phyloP scores from a whole-genome alignment of 2,797 vertebrate species.

The Pelobates cultripes region DNA sequence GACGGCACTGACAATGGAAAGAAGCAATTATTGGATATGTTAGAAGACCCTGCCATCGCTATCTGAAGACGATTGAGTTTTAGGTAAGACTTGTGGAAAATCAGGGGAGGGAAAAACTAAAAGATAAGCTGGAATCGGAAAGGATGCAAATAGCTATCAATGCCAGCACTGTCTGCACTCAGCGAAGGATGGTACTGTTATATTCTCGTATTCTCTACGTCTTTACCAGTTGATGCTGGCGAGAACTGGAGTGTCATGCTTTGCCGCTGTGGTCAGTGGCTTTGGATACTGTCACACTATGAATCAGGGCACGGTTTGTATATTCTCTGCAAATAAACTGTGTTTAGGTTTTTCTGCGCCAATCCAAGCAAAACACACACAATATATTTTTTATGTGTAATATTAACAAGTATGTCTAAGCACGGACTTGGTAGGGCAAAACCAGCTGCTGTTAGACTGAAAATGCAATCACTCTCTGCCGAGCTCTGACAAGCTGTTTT shows the following conservation, averaged over 20 bases:
- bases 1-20: too few species aligned
- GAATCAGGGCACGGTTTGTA: not conserved
- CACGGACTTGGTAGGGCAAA: too few species aligned
- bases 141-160: not conserved
- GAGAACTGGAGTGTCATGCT: not conserved
- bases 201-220: not conserved
- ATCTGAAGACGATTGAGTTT: not conserved
- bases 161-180: not conserved
- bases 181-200: not conserved
- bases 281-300: not conserved
- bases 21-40: not conserved
- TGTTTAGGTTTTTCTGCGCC: not conserved
- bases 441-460: too few species aligned
- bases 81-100: not conserved
- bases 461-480: not conserved
- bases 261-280: not conserved
- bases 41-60: not conserved
- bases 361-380: not conserved
- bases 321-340: not conserved
- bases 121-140: not conserved
- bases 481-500: not conserved
- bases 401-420: not conserved
- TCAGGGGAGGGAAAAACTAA: not conserved
- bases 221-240: not conserved
- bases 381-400: not conserved